Evolutionary conservation across 2,888 invertebrate species (phyloP).

Genomic region (Ferrisia virgata): DNA sequence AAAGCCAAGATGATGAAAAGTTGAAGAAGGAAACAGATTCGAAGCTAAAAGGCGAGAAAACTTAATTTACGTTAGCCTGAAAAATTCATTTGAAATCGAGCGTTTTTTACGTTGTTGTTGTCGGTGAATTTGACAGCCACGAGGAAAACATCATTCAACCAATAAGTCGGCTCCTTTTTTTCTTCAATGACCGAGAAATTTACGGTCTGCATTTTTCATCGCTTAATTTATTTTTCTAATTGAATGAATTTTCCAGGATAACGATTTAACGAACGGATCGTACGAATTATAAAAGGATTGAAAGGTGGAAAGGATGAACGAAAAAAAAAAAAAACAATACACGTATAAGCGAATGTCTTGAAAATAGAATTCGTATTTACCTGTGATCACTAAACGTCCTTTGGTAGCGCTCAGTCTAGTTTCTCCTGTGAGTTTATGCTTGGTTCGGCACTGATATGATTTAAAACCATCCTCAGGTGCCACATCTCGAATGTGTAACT

Average conservation of each 20-base stretch:
- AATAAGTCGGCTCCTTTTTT: background rate
- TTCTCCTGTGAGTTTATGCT: conserved; percentile 88
- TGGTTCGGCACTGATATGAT: conserved; percentile 89
- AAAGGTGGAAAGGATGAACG: background rate
- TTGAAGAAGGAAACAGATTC: background rate
- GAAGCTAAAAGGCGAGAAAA: conserved; percentile 13
- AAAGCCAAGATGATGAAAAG: background rate
- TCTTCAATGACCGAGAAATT: background rate
- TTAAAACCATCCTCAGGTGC: conserved; percentile 92
- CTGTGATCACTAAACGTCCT: conserved; percentile 90
- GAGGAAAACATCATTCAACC: background rate
- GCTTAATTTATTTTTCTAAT: background rate
- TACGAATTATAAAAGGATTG: background rate
- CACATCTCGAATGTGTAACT: conserved; percentile 91
- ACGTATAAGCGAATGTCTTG: background rate
- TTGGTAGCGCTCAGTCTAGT: conserved; percentile 89
- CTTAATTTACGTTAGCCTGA: background rate
- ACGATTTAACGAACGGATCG: background rate
- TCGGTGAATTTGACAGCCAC: background rate
- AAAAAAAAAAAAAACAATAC: too few relatives aligned
- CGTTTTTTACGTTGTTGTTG: background rate
- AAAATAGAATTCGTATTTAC: conserved; percentile 58
- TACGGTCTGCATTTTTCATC: background rate
- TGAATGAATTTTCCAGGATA: background rate
- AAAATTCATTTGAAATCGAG: conserved; percentile 9